A percentile compares a stretch with the other conserved stretches of the same genome.
Conservation (phyloP, 2,888 invertebrate species). For the Adela reaumurella region DNA sequence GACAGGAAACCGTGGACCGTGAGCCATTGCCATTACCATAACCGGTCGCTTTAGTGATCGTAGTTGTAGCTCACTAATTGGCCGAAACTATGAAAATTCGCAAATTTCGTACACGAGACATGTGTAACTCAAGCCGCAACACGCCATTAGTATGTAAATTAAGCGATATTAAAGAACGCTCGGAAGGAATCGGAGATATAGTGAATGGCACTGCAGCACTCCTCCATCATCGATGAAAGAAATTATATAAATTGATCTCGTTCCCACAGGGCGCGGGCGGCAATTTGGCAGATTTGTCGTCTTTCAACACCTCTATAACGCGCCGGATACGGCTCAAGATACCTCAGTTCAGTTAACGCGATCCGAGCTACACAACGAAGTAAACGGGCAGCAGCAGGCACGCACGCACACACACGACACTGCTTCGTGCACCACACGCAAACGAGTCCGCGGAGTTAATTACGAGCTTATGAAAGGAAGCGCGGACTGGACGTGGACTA, state of each 20-base stretch:
- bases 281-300: no score
- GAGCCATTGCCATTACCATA: background rate
- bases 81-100: background rate
- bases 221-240: background rate
- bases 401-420: background rate
- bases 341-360: no score
- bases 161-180: background rate
- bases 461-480: constrained; percentile 34
- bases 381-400: background rate
- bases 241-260: constrained; percentile 7
- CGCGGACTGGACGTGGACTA: constrained; percentile 17
- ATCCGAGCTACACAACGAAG: background rate
- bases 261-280: no score
- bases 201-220: background rate
- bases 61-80: background rate
- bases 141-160: background rate
- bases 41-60: background rate
- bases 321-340: no score
- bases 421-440: no score
- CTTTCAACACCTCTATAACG: no score
- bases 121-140: background rate
- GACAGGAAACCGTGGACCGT: background rate
- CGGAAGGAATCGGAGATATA: background rate
- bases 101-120: background rate
- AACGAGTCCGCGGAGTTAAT: constrained; percentile 10